Evolutionary conservation across 2,888 invertebrate species (phyloP).

Genomic region (Stenotaenia linearis): DNA sequence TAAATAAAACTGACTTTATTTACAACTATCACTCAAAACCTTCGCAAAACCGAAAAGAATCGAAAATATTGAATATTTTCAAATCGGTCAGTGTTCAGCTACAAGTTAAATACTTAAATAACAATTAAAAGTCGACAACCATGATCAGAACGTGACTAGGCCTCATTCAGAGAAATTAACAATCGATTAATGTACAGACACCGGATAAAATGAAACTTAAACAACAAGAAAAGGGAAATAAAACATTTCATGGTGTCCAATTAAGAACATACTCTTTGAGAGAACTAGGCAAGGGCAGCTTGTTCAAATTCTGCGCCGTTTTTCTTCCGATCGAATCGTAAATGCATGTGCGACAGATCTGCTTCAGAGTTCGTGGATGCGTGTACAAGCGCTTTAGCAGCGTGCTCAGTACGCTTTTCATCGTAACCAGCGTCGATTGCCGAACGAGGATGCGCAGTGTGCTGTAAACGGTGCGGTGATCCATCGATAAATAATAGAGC

Average conservation of each 20-base stretch:
- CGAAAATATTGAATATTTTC: no score
- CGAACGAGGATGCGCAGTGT: conserved; percentile 60
- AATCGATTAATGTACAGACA: no score
- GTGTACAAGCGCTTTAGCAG: conserved; percentile 60
- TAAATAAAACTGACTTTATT: no score
- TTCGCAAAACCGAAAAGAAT: no score
- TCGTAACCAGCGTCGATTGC: conserved; percentile 59
- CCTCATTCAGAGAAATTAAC: no score
- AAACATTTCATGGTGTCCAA: conserved; percentile 55
- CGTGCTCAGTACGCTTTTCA: conserved; percentile 55
- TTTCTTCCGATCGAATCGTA: conserved; percentile 60
- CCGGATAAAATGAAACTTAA: no score
- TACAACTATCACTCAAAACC: no score
- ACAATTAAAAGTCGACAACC: no score
- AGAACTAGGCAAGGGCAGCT: conserved; percentile 61
- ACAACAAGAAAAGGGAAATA: no score
- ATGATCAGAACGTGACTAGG: no score
- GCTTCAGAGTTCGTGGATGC: conserved; percentile 64
- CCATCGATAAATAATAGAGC: conserved; percentile 55
- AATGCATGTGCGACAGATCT: conserved; percentile 63
- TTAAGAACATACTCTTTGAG: conserved; percentile 64
- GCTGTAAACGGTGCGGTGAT: conserved; percentile 61
- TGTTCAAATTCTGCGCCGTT: conserved; percentile 60
- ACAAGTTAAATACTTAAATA: no score
- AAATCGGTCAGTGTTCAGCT: no score